Base-by-base conservation (phyloP, 2,888 invertebrate genomes). In the Podabrus alpinus region DNA sequence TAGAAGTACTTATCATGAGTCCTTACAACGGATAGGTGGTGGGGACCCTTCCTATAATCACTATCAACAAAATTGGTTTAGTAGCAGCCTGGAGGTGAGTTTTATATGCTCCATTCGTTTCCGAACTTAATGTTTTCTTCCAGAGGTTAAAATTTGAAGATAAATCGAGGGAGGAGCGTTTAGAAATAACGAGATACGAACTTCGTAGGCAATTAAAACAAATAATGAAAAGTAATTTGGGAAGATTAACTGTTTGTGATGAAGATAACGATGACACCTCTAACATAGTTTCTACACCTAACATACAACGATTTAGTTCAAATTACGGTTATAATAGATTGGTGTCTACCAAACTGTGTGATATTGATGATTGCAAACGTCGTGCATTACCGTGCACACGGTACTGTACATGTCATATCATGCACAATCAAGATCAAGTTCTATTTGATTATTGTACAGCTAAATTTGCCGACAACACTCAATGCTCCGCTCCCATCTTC, bases 331-430 rank as follows among this genome's bases (percentile, higher is more conserved):
- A 80, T 74, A 79, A 80, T 62, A 77, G 79, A 71, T 71, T 82
- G 16, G 80, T 82, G 9, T 74, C 76, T 13, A 75, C 79, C 21
- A 76, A 77, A 62, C 76, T 76, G 29, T 81, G 81, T 69, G 79
- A 80, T 71, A 74, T 80, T 15, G 77, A 77, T 1, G 71, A 73
- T 24, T 88, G 88, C 78, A 84, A 83, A 15, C 87, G 87, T 77
- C 84, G 86, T 1, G 92, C 94, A 3, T 84, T 95, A 80, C 94
- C 95, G 0, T 94, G 93, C 85, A 93, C 95, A 0, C 92, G 94
- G 75, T 94, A 96, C 85, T 97, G 97, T 86, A 89, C 93, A 59
- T 88, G 92, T 77, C 97, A 97, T 88, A 94, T 97, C 81, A 94
- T 95, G 88, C 90, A 92, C 78, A 95, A 96, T 86, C 91, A 92